Base-by-base conservation (phyloP, 2,797 vertebrate genomes). In the Delichon dasypus region DNA sequence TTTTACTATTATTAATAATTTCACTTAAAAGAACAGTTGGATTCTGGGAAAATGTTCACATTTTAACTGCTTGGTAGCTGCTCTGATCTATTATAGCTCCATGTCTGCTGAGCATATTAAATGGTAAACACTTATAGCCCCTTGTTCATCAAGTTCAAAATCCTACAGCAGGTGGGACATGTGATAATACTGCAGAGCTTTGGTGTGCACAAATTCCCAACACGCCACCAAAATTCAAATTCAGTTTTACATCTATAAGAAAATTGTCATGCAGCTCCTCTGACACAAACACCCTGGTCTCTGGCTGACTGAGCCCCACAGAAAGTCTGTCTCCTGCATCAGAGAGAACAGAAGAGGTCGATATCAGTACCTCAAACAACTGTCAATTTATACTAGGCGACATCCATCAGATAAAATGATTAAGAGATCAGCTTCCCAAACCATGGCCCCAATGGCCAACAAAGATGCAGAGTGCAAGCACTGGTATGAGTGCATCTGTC, bases 341-440 rank as follows among this genome's bases (percentile, higher is more conserved):
- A 88, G 45, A 7, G 36, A 84, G 85, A 93, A 2, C 53, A 66
- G 89, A 57, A 54, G 18, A 68, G 60, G 64, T 95, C 85, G 22
- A 91, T 95, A 94, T 10, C 3, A 1, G 70, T 34, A 85, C 67
- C 61, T 89, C 79, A 80, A 96, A 88, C 91, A 86, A 62, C 68
- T 50, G 79, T 84, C 81, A 1, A 32, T 94, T 65, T 75, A 81
- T 29, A 50, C 55, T 10, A 58, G 44, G 74, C 1, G 0, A 75
- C 85, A 91, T 90, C 94, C 89, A 66, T 96, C 95, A 94, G 94
- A 89, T 87, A 34, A 77, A 93, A 91, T 85, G 88, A 95, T 96
- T 93, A 89, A 95, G 93, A 93, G 93, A 96, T 97, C 91, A 90
- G 86, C 84, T 95, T 94, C 88, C 88, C 84, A 89, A 94, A 74